These are phyloP conservation scores for Ferrisia virgata DNA, from an alignment of 2,888 invertebrate species.

Conservation along the genomic window DNA sequence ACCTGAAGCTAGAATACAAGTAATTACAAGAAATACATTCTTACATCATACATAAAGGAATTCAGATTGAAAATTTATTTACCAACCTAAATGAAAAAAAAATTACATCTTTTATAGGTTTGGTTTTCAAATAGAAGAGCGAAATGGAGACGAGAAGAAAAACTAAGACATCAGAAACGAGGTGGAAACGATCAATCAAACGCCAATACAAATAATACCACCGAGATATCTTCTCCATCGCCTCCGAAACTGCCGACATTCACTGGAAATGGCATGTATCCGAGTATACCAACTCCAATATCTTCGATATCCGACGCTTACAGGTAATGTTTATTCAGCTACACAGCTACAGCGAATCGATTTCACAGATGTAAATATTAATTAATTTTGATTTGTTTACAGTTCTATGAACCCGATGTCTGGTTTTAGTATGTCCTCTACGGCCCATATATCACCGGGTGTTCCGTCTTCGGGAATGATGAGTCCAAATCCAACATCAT, in stretches of 20 bases:
- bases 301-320: slow-evolving; percentile 61
- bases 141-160: slow-evolving; percentile 98
- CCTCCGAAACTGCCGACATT: slow-evolving; percentile 54
- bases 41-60: too few relatives aligned
- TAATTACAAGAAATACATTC: slow-evolving; percentile 55
- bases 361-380: neutral
- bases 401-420: slow-evolving; percentile 46
- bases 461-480: slow-evolving; percentile 51
- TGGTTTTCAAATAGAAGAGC: slow-evolving; percentile 99
- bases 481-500: slow-evolving; percentile 50
- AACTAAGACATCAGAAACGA: slow-evolving; percentile 78
- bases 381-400: slow-evolving; percentile 24
- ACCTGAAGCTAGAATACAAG: slow-evolving; percentile 99
- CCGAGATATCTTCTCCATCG: slow-evolving; percentile 38
- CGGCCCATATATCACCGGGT: slow-evolving; percentile 49
- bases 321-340: slow-evolving; percentile 59
- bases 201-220: slow-evolving; percentile 51
- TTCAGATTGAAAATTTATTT: too few relatives aligned
- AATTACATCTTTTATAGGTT: slow-evolving; percentile 64
- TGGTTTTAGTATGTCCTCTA: slow-evolving; percentile 41
- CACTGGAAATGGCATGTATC: slow-evolving; percentile 59
- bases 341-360: neutral
- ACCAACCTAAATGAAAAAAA: neutral
- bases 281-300: slow-evolving; percentile 58
- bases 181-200: slow-evolving; percentile 54